Base-by-base conservation (phyloP, 2,888 invertebrate genomes). In the Eupsilia transversa region DNA sequence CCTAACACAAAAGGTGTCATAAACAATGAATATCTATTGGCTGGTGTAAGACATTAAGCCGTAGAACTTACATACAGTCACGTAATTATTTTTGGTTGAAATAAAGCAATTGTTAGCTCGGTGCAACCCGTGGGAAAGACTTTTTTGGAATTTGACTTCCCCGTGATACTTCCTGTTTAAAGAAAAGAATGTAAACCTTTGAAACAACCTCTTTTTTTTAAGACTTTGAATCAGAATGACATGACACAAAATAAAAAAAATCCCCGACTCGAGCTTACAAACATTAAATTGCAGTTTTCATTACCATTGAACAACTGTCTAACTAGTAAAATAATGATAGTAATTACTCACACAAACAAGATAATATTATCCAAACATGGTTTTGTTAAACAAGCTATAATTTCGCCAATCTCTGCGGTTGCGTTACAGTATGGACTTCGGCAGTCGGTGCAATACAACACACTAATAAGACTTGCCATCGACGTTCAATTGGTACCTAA, bases 1-100 rank as follows among this genome's bases (percentile, higher is more conserved):
- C 88, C 86, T 85, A 77, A 89, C 86, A 92, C 90, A 93, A 93
- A 90, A 95, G 95, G 94, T 94, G 92, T 91, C 93, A 93, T 95
- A 95, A 94, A 95, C 94, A 93, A 94, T 92, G 87, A 87, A 86
- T 86, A 90, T 93, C 89, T 89, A 92, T 91, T 89, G 89, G 89
- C 89, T 74, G 82, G 85, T 87, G 87, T 85, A 88, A 89, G 89
- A 90, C 91, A 89, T 90, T 95, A 95, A 96, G 95, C 96, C 93
- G 92, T 89, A 88, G 86, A 91, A 92, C 93, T 92, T 88, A 93
- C 93, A 93, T 93, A 93, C 90, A 93, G 94, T 95, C 96, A 96
- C 96, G 96, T 95, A 93, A 94, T 93, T 90, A 92, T 91, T 93
- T 93, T 93, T 92, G 91, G 92, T 90, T 88, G 90, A 91, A 92